Conservation (phyloP, 2,888 invertebrate species). For the Ceriagrion tenellum region DNA sequence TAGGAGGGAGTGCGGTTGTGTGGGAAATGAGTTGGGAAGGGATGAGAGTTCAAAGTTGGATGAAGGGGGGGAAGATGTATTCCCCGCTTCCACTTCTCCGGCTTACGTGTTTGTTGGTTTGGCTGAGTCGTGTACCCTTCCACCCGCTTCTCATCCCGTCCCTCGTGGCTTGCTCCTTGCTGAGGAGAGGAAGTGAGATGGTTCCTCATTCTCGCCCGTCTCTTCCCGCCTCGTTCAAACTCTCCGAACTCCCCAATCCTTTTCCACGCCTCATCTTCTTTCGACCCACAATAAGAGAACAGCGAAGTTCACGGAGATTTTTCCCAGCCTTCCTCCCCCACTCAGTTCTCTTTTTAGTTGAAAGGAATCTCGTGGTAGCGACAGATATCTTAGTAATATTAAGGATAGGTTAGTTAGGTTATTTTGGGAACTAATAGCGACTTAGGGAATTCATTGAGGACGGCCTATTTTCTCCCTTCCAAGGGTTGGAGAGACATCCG, state of each 20-base stretch:
- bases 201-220: background rate
- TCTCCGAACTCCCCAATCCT: background rate
- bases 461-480: too few species aligned
- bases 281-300: background rate
- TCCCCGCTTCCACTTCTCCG: background rate
- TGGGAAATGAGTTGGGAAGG: background rate
- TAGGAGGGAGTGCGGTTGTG: background rate
- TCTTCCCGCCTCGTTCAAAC: background rate
- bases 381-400: too few species aligned
- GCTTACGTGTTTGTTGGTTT: slow-evolving; percentile 28
- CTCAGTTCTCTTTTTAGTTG: background rate
- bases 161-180: background rate
- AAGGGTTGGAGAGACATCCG: too few species aligned
- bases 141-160: background rate
- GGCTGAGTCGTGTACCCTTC: background rate
- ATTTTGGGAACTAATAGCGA: too few species aligned
- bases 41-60: slow-evolving; percentile 16
- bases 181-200: background rate
- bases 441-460: too few species aligned
- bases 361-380: too few species aligned
- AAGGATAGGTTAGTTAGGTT: too few species aligned
- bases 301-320: background rate
- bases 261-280: background rate
- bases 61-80: slow-evolving; percentile 23
- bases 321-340: background rate